A percentile compares a stretch with the other conserved stretches of the same genome.
These are phyloP conservation scores for Nebria brevicollis DNA, from an alignment of 2,888 invertebrate species.

Conservation along the genomic window DNA sequence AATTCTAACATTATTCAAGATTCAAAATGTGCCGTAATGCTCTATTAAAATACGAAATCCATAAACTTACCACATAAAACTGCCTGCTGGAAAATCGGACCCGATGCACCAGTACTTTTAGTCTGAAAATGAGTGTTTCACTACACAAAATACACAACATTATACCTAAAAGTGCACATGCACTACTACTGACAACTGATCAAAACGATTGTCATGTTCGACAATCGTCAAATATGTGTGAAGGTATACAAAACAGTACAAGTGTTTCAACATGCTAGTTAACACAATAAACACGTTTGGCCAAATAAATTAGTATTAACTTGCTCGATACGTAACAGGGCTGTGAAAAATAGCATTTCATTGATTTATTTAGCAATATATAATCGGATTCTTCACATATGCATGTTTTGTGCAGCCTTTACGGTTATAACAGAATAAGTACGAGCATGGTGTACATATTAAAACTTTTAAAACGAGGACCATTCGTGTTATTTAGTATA, in stretches of 20 bases:
- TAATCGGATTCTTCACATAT: neutral
- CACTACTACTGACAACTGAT: neutral
- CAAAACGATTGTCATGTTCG: neutral
- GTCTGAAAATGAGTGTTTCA: slow-evolving; percentile 26
- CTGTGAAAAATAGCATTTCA: neutral
- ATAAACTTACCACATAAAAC: slow-evolving; percentile 27
- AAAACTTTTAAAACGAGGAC: too few species aligned
- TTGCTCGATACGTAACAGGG: slow-evolving; percentile 14
- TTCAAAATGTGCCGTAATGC: too few species aligned
- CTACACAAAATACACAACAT: slow-evolving; percentile 35
- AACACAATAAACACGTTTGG: slow-evolving; percentile 6
- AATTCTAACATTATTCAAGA: too few species aligned
- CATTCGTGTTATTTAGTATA: too few species aligned
- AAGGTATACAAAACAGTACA: neutral
- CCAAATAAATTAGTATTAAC: neutral
- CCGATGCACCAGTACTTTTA: slow-evolving; percentile 23
- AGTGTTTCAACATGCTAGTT: neutral
- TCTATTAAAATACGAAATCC: too few species aligned
- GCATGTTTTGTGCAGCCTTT: too few species aligned
- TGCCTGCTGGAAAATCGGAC: slow-evolving; percentile 24
- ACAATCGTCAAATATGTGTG: slow-evolving; percentile 2
- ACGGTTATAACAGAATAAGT: too few species aligned
- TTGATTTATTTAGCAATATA: neutral
- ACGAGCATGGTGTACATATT: too few species aligned
- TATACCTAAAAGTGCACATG: neutral